phyloP scores from a whole-genome alignment of 2,113 vertebrate species.

The Bagarius yarrelli region DNA sequence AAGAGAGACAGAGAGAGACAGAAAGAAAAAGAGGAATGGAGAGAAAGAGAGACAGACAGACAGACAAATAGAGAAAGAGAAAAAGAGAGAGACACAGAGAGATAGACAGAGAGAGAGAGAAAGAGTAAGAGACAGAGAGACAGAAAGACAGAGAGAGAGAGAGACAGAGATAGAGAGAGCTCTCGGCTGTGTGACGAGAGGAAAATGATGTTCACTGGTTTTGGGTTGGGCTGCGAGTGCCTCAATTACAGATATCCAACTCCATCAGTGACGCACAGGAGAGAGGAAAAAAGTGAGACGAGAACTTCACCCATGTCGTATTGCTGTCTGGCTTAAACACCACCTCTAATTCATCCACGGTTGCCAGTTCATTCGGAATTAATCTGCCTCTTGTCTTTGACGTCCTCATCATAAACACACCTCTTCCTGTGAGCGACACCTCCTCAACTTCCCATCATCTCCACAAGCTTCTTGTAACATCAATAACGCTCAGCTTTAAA shows the following conservation, averaged over 20 bases:
- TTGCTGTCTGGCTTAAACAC: conserved; percentile 23
- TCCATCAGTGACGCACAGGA: conserved; percentile 28
- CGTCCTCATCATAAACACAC: neutral
- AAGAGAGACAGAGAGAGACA: too few relatives aligned
- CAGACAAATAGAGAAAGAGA: too few relatives aligned
- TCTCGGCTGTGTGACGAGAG: conserved; percentile 32
- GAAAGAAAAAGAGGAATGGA: too few relatives aligned
- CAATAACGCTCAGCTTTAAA: conserved; percentile 50
- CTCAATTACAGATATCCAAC: conserved; percentile 51
- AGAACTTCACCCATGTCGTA: conserved; percentile 29
- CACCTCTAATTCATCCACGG: neutral
- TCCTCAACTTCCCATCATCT: conserved; percentile 32
- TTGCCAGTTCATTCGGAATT: neutral
- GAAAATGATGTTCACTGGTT: conserved; percentile 46
- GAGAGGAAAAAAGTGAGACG: conserved; percentile 23
- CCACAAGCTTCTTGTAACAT: conserved; percentile 42
- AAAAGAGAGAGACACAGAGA: too few relatives aligned
- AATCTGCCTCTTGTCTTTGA: neutral
- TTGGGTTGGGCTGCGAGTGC: conserved; percentile 38
- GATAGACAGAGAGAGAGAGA: neutral
- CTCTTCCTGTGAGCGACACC: neutral
- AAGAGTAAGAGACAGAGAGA: conserved; percentile 1
- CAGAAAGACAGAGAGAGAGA: neutral
- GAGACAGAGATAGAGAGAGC: conserved; percentile 1
- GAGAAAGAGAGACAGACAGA: too few relatives aligned